Evolutionary conservation across 2,888 invertebrate genomes (phyloP).

Genomic region (Trisateles emortualis): DNA sequence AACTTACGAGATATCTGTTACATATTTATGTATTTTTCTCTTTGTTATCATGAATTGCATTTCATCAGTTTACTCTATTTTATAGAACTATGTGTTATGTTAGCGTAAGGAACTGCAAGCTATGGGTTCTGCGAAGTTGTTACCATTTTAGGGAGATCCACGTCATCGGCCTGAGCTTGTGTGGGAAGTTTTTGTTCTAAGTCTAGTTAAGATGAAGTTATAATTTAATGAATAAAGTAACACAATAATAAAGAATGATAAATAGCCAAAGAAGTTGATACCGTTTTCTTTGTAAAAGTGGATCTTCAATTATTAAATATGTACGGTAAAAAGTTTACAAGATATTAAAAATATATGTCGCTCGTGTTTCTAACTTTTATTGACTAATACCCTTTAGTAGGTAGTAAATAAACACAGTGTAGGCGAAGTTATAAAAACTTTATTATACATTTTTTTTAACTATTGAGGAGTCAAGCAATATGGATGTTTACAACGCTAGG

Average conservation of each 20-base stretch:
- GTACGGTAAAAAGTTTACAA: constrained; percentile 23
- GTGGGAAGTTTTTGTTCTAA: constrained; percentile 47
- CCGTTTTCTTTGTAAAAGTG: constrained; percentile 12
- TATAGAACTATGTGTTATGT: constrained; percentile 40
- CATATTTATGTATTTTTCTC: constrained; percentile 1
- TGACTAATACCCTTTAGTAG: too few species aligned
- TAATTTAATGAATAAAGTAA: constrained; percentile 35
- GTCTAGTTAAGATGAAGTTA: constrained; percentile 53
- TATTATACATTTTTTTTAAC: too few species aligned
- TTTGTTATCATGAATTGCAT: constrained; percentile 20
- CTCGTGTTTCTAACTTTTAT: too few species aligned
- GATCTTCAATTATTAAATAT: constrained; percentile 12
- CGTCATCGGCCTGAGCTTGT: constrained; percentile 50
- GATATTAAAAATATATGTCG: constrained; percentile 5
- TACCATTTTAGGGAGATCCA: constrained; percentile 56
- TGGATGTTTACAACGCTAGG: too few species aligned
- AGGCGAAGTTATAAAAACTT: background rate
- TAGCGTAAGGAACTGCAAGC: constrained; percentile 45
- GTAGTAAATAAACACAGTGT: background rate
- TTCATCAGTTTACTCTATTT: constrained; percentile 27
- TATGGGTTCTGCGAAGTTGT: constrained; percentile 47
- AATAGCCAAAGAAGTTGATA: constrained; percentile 21
- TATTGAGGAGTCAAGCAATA: too few species aligned
- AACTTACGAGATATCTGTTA: background rate
- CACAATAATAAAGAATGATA: constrained; percentile 23